Evolutionary conservation across 2,888 invertebrate genomes (phyloP).

Genomic region (Eretmocerus hayati): DNA sequence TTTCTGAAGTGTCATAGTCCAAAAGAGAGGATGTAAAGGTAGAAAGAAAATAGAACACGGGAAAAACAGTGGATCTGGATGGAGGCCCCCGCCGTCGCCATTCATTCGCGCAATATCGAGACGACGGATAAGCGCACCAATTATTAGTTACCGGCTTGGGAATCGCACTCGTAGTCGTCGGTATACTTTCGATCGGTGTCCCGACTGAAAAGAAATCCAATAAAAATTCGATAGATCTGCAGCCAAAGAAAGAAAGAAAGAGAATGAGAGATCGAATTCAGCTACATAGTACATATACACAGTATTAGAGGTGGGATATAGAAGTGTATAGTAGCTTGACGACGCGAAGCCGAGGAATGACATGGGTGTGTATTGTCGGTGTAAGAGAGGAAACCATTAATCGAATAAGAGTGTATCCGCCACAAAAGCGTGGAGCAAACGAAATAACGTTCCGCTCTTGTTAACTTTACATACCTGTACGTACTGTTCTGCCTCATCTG

Average conservation of each 20-base stretch:
- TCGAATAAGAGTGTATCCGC: slow-evolving; percentile 25
- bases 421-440: slow-evolving; percentile 22
- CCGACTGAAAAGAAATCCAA: slow-evolving; percentile 37
- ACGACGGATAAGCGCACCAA: slow-evolving; percentile 37
- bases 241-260: background rate
- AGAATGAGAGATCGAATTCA: background rate
- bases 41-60: too few relatives aligned
- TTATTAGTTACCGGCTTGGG: slow-evolving; percentile 38
- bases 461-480: too few relatives aligned
- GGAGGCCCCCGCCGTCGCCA: background rate
- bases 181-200: slow-evolving; percentile 37
- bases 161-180: slow-evolving; percentile 34
- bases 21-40: background rate
- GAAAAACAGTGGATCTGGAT: too few relatives aligned
- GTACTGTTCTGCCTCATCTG: too few relatives aligned
- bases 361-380: slow-evolving; percentile 11
- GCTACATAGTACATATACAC: too few relatives aligned
- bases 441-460: slow-evolving; percentile 28
- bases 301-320: background rate
- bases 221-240: slow-evolving; percentile 31
- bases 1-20: too few relatives aligned
- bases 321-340: slow-evolving; percentile 1
- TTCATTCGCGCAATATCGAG: slow-evolving; percentile 3
- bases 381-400: slow-evolving; percentile 33
- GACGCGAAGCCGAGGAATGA: slow-evolving; percentile 1